Percentiles rank a stretch among this genome's conserved stretches.
phyloP scores from a whole-genome alignment of 2,113 vertebrate genomes.

The Etia nguti region DNA sequence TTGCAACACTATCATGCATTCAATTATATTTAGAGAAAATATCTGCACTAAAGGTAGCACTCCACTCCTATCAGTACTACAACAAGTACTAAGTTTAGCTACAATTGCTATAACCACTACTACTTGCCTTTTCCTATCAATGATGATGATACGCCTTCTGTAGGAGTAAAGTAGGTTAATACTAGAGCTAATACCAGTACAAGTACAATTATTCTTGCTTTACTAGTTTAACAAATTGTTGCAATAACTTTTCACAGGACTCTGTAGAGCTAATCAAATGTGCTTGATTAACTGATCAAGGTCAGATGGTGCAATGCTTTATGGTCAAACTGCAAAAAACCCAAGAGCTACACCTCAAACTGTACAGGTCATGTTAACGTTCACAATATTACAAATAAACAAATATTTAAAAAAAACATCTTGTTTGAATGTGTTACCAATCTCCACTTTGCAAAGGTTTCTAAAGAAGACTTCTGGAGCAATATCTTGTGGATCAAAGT shows the following conservation, averaged over 20 bases:
- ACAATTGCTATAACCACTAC: background rate
- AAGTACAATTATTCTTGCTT: background rate
- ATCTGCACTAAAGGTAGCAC: background rate
- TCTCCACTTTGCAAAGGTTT: background rate
- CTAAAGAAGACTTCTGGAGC: background rate
- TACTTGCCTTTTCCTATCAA: background rate
- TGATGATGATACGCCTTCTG: background rate
- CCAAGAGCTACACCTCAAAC: background rate
- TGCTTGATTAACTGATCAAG: background rate
- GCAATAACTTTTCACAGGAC: background rate
- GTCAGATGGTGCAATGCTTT: background rate
- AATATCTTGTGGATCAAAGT: background rate
- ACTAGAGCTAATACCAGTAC: background rate
- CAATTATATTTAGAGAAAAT: background rate
- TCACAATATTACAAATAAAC: background rate
- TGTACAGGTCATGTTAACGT: accelerated
- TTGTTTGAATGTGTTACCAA: background rate
- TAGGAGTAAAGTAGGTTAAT: background rate
- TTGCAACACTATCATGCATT: background rate
- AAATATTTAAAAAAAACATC: background rate
- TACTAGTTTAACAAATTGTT: background rate
- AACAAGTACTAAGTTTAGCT: background rate
- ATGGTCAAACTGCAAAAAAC: background rate
- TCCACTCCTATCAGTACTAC: background rate
- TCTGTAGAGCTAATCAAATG: background rate